These are phyloP conservation scores for Netelia melanura DNA, from an alignment of 2,888 invertebrate genomes.

Conservation along the genomic window DNA sequence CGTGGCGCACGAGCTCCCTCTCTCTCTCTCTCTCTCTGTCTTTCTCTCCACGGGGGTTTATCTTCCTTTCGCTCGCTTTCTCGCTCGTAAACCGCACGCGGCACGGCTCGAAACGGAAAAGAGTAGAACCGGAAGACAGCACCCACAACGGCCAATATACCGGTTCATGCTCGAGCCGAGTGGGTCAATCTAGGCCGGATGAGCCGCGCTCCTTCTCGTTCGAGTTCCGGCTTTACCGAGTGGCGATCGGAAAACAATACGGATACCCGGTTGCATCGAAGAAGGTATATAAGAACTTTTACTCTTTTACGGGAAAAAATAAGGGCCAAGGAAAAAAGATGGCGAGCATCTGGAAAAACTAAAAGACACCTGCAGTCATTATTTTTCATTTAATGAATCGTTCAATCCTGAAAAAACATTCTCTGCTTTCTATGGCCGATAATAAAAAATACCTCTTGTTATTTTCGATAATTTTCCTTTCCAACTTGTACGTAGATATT, in stretches of 20 bases:
- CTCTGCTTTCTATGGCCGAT: neutral
- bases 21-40: conserved; percentile 33
- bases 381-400: conserved; percentile 31
- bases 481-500: neutral
- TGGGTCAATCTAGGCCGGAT: conserved; percentile 63
- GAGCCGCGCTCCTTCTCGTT: conserved; percentile 37
- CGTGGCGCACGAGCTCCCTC: conserved; percentile 61
- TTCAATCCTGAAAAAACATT: conserved; percentile 16
- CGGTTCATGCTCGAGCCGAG: conserved; percentile 47
- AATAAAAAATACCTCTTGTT: neutral
- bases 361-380: conserved; percentile 16
- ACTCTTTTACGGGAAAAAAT: conserved; percentile 21
- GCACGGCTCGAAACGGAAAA: conserved; percentile 51
- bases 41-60: conserved; percentile 52
- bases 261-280: conserved; percentile 17
- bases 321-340: neutral
- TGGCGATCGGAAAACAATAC: conserved; percentile 52
- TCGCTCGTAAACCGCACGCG: conserved; percentile 67
- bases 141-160: conserved; percentile 42
- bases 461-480: neutral
- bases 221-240: conserved; percentile 13
- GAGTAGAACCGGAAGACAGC: conserved; percentile 63
- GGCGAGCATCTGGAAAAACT: conserved; percentile 1
- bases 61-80: conserved; percentile 62
- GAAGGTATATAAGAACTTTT: conserved; percentile 17